Percentiles rank a stretch among this genome's conserved stretches.
These are phyloP conservation scores for Platichthys stellatus DNA, from an alignment of 2,113 vertebrate genomes.

Conservation along the genomic window DNA sequence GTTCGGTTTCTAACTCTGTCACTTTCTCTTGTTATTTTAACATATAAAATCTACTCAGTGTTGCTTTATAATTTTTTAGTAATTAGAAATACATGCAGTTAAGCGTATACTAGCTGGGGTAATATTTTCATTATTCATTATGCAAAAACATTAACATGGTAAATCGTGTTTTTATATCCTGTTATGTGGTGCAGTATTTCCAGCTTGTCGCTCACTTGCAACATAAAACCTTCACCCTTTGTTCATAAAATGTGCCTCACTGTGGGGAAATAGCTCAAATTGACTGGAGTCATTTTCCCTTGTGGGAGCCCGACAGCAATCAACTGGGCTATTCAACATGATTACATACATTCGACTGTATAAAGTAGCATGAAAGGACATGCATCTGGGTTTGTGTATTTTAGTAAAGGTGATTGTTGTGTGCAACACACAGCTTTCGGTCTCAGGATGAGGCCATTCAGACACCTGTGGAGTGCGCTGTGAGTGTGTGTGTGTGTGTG, in stretches of 20 bases:
- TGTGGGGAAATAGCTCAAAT: conserved; percentile 25
- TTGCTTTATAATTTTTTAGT: too few species aligned
- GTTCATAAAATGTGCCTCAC: not conserved
- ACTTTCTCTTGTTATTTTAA: too few species aligned
- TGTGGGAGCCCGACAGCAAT: conserved; percentile 26
- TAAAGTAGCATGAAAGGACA: not conserved
- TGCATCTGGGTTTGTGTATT: conserved; percentile 16
- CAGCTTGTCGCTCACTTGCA: conserved; percentile 1
- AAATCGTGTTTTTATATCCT: not conserved
- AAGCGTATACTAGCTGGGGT: not conserved
- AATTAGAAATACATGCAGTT: too few species aligned
- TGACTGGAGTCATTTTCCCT: conserved; percentile 10
- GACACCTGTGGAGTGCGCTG: conserved; percentile 42
- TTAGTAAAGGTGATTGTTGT: conserved; percentile 24
- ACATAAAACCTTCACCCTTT: conserved; percentile 5
- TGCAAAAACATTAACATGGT: not conserved
- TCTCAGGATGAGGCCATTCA: conserved; percentile 26
- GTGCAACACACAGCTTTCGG: not conserved
- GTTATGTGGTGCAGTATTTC: not conserved
- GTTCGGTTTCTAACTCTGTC: too few species aligned
- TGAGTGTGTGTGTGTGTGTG: conserved; percentile 7
- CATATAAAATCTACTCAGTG: too few species aligned
- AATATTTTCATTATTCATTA: not conserved
- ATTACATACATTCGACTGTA: conserved; percentile 35
- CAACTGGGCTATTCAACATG: conserved; percentile 31